Evolutionary conservation across 2,888 invertebrate species (phyloP), one percentile per base, ranked within the genome.

Genomic region (Drosophila aldrichi): DNA sequence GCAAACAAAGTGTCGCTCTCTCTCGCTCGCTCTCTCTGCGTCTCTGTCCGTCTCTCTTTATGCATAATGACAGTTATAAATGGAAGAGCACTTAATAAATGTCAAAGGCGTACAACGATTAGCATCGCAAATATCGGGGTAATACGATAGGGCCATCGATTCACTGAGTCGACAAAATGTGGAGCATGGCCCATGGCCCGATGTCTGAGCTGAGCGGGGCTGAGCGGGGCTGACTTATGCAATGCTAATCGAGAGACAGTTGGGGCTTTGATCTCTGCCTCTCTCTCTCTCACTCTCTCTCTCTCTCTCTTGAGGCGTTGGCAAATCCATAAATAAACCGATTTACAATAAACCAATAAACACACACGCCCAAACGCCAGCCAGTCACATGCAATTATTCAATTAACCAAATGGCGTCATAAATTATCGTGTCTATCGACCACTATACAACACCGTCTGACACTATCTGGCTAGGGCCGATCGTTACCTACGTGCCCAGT

Each of bases 371-470:
- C 87, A 85, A 52, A 52, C 48, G 52, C 52, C 38, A 52, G 60
- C 54, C 71, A 83, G 77, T 79, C 88, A 87, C 77, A 79, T 77
- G 79, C 83, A 89, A 87, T 90, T 90, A 88, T 90, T 90, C 89
- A 90, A 90, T 90, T 90, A 90, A 70, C 64, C 79, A 84, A 90
- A 86, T 87, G 88, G 81, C 77, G 77, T 74, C 78, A 89, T 90
- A 90, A 90, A 90, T 90, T 87, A 87, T 56, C 80, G 55, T 79
- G 60, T 88, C 75, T 80, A 78, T 32, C 80, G 78, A 48, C 52
- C 74, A 44, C 36, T 36, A 18, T 41, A 34, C 69, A 58, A 34
- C 69, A 58, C n/a, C 16, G 48, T 32, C n/a, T 32, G 57, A 20
- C 38, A 38, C 56, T 65, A 58, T 52, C 65, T 41, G 59, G 36